Evolutionary conservation across 1,140 invertebrate species (phyloP).

Genomic region (Camponotus floridanus): DNA sequence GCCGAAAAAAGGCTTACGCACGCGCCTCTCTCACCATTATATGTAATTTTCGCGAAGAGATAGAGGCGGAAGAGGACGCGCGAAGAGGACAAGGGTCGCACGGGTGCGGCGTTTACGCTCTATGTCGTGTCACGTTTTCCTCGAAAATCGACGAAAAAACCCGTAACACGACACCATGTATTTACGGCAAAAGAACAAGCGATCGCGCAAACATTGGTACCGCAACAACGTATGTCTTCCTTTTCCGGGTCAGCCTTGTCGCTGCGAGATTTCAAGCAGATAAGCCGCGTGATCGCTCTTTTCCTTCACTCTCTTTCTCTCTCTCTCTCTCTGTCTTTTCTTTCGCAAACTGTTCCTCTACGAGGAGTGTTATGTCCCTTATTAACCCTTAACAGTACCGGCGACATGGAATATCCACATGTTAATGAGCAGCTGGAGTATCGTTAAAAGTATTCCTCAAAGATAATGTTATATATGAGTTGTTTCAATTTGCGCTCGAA

Average conservation of each 20-base stretch:
- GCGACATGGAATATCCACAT: background rate
- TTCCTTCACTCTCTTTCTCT: background rate
- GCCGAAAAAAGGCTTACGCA: slow-evolving; percentile 16
- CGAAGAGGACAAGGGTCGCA: slow-evolving; percentile 41
- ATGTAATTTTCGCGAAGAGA: slow-evolving; percentile 67
- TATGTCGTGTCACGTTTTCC: background rate
- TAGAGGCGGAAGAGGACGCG: background rate
- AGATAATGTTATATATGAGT: background rate
- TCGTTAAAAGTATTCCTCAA: background rate
- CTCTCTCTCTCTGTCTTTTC: background rate
- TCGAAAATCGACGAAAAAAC: background rate
- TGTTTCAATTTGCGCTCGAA: too few relatives aligned
- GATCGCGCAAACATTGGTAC: slow-evolving; percentile 47
- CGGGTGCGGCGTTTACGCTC: background rate
- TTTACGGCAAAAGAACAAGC: slow-evolving; percentile 7
- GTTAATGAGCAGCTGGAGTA: slow-evolving; percentile 12
- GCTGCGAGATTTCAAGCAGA: slow-evolving; percentile 35
- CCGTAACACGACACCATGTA: background rate
- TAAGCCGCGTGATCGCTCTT: slow-evolving; percentile 11
- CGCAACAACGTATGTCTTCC: slow-evolving; percentile 14
- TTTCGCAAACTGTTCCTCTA: background rate
- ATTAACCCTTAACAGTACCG: slow-evolving; percentile 4
- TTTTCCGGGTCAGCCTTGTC: slow-evolving; percentile 5
- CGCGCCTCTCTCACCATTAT: slow-evolving; percentile 54
- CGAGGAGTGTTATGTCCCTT: background rate